Evolutionary conservation across 2,797 vertebrate genomes (phyloP).

Genomic region (Prionace glauca): DNA sequence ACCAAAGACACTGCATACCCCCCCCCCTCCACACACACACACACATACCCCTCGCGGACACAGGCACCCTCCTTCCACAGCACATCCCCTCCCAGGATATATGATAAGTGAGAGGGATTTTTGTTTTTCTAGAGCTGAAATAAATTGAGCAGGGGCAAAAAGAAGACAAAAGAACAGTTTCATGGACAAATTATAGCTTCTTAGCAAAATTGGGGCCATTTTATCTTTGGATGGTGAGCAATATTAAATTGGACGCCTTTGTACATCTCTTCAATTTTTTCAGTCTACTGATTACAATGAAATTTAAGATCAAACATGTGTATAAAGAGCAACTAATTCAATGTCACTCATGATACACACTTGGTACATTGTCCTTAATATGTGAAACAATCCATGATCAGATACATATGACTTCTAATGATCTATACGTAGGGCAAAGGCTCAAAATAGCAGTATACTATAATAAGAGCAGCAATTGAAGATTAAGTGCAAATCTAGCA

Average conservation of each 20-base stretch:
- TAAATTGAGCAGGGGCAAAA: neutral
- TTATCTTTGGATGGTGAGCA: neutral
- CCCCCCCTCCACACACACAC: too few relatives aligned
- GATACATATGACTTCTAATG: neutral
- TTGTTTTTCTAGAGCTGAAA: neutral
- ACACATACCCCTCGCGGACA: too few relatives aligned
- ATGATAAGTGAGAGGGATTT: neutral
- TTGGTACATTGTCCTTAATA: too few relatives aligned
- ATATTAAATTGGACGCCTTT: neutral
- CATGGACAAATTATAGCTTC: neutral
- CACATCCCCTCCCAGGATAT: neutral
- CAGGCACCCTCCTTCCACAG: too few relatives aligned
- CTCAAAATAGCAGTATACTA: neutral
- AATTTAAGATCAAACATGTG: neutral
- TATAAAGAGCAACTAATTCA: neutral
- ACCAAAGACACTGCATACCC: too few relatives aligned
- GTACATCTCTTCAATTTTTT: neutral
- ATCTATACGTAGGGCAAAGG: neutral
- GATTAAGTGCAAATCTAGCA: neutral
- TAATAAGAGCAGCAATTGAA: neutral
- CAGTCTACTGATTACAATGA: neutral
- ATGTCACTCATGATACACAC: too few relatives aligned
- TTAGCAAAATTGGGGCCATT: neutral
- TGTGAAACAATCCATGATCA: too few relatives aligned
- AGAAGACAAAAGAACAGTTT: neutral